Evolutionary conservation across 1,140 invertebrate species (phyloP), one percentile per base, ranked within the genome.

Genomic region (Laupala kohalensis): DNA sequence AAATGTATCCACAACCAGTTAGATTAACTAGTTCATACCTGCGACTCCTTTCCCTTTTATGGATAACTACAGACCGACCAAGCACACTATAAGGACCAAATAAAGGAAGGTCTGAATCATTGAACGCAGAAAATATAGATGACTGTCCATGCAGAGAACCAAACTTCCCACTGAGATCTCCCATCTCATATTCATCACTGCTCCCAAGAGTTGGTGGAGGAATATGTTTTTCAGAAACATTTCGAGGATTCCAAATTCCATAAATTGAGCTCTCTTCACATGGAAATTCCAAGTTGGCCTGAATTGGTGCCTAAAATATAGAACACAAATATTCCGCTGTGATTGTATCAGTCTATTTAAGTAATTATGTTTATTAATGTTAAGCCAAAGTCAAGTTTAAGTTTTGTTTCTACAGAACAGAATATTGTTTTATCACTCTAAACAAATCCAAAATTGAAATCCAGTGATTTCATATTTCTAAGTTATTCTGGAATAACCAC

Each of bases 141-240:
- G 77, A 75, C 28, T 78, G 74, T 25, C 77, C 79, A 15, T 78
- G 76, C 13, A 87, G 73, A 0, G 75, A 75, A 0, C 94, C 95
- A 80, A 93, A 95, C 83, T 97, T 98, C 23, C 91, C 90, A 78
- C 93, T 94, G 0, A 98, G 80, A 80, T 97, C 93, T 0, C 95
- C 95, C 76, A 95, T 86, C 82, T 93, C 89, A 78, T 94, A 95
- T 76, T 94, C 89, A 83, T 96, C 94, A 19, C 86, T 86, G 0
- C 90, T 93, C 62, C 93, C 81, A 75, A 84, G 83, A 9, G 81
- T 82, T 2, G 89, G 80, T 2, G 82, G 81, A 1, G 90, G 90
- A 26, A 84, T 84, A 1, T 83, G 78, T 3, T 81, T 82, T 3
- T 84, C 81, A 77, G 88, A 87, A 0, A 93, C 83, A 29, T 87